phyloP scores from a whole-genome alignment of 2,888 invertebrate genomes.

The Rhagonycha lutea region DNA sequence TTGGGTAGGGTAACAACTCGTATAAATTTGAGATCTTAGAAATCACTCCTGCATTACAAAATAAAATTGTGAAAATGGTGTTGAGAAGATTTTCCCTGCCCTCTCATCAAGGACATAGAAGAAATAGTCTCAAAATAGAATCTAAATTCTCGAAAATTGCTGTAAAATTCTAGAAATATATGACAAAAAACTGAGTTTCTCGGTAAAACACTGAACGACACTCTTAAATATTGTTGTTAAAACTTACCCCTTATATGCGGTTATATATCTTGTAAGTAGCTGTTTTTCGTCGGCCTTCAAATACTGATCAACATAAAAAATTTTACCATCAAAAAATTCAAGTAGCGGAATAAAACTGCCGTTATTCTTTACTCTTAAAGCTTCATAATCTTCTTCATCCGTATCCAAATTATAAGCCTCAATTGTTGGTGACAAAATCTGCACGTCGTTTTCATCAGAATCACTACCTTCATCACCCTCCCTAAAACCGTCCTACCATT shows the following conservation, averaged over 20 bases:
- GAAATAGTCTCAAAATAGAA: too few relatives aligned
- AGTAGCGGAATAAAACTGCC: slow-evolving; percentile 46
- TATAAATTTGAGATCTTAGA: too few relatives aligned
- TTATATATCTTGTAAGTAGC: slow-evolving; percentile 58
- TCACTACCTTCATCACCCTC: background rate
- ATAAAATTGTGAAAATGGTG: too few relatives aligned
- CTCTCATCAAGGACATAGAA: too few relatives aligned
- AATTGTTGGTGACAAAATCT: slow-evolving; percentile 11
- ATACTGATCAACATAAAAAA: slow-evolving; percentile 57
- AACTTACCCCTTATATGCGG: slow-evolving; percentile 65
- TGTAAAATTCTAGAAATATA: too few relatives aligned
- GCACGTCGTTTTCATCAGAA: background rate
- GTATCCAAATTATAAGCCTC: slow-evolving; percentile 46
- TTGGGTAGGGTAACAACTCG: too few relatives aligned
- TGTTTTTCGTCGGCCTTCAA: slow-evolving; percentile 48
- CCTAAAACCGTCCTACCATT: background rate
- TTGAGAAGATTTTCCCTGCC: too few relatives aligned
- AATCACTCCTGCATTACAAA: too few relatives aligned
- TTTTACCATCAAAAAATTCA: slow-evolving; percentile 56
- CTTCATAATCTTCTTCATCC: slow-evolving; percentile 46
- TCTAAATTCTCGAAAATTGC: too few relatives aligned
- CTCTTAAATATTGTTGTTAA: too few relatives aligned
- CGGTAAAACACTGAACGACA: too few relatives aligned
- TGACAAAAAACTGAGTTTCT: too few relatives aligned
- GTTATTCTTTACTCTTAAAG: background rate